phyloP scores from a whole-genome alignment of 2,888 invertebrate genomes.

The Eilema caniola region DNA sequence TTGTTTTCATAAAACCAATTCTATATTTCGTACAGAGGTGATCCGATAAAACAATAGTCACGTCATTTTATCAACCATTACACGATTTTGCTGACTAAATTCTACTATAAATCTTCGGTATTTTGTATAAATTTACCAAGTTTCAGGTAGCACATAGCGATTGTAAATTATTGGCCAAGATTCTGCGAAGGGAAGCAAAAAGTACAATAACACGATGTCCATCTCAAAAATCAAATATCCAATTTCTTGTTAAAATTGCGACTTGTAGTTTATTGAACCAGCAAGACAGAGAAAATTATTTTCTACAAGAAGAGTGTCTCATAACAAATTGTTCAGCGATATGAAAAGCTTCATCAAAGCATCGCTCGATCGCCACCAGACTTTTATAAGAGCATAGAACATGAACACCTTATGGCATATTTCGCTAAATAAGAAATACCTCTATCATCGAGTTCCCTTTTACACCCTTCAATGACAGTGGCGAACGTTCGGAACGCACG shows the following conservation, averaged over 20 bases:
- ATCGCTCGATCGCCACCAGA: slow-evolving; percentile 34
- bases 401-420: slow-evolving; percentile 56
- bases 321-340: slow-evolving; percentile 24
- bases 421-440: slow-evolving; percentile 76
- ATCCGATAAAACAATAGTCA: not conserved
- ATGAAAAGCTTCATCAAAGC: slow-evolving; percentile 34
- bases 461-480: slow-evolving; percentile 60
- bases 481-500: slow-evolving; percentile 57
- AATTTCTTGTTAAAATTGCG: not conserved
- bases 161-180: not conserved
- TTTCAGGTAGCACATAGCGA: not conserved
- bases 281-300: not conserved
- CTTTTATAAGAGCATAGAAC: slow-evolving; percentile 43
- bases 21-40: not conserved
- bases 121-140: not conserved
- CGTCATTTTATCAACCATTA: not conserved
- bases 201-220: not conserved
- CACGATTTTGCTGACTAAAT: not conserved
- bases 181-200: not conserved
- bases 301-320: slow-evolving; percentile 25
- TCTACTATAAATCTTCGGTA: not conserved
- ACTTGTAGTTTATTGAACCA: not conserved
- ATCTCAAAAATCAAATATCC: not conserved
- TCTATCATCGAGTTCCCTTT: slow-evolving; percentile 62
- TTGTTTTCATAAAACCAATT: no score